Conservation (phyloP, 2,888 invertebrate genomes). For the Flexamia atlantica region DNA sequence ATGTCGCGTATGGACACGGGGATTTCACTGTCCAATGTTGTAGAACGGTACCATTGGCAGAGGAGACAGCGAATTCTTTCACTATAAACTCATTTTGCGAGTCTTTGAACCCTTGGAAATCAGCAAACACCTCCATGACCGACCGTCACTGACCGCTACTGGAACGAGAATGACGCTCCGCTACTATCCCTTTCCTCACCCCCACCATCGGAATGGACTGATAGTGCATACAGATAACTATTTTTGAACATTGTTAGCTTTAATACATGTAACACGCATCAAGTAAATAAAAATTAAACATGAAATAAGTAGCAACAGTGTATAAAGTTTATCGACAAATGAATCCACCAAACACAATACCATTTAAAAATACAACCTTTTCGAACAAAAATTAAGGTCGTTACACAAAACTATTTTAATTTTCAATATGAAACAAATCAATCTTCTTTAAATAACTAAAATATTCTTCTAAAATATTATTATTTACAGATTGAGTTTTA, state of each 20-base stretch:
- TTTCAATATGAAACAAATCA: too few relatives aligned
- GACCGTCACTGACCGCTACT: background rate
- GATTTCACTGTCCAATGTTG: slow-evolving; percentile 24
- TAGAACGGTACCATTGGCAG: background rate
- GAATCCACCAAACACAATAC: background rate
- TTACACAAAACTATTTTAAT: too few relatives aligned
- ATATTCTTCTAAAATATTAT: too few relatives aligned
- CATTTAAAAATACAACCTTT: background rate
- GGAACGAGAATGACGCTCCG: too few relatives aligned
- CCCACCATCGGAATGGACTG: too few relatives aligned
- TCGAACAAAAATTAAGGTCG: background rate
- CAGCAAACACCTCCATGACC: slow-evolving; percentile 1
- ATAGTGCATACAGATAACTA: background rate
- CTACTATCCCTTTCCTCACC: background rate
- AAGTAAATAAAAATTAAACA: background rate
- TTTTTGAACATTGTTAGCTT: background rate
- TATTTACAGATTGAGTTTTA: too few relatives aligned
- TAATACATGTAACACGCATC: background rate
- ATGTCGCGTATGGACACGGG: background rate
- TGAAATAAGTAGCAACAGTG: background rate
- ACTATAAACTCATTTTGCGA: background rate
- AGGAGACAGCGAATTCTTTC: background rate
- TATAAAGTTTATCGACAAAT: background rate
- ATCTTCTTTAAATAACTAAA: too few relatives aligned
- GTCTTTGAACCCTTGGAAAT: slow-evolving; percentile 22